Evolutionary conservation across 2,797 vertebrate species (phyloP).

Genomic region (Eulemur mongoz): DNA sequence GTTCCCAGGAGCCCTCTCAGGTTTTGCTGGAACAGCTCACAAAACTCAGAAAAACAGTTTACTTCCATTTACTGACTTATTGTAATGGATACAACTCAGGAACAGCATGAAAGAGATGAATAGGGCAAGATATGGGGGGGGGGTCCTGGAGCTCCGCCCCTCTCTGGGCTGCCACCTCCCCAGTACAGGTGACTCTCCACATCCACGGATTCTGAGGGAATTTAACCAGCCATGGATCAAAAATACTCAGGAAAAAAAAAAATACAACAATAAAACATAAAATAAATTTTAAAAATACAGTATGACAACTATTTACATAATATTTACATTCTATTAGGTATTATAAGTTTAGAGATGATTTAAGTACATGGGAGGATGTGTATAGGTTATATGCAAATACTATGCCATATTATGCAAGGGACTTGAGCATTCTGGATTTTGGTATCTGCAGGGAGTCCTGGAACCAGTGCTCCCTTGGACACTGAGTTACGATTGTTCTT

Average conservation of each 20-base stretch:
- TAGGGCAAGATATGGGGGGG: no score
- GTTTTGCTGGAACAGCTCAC: background rate
- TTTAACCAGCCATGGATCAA: background rate
- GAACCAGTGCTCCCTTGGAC: background rate
- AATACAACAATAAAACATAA: background rate
- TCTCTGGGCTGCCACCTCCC: background rate
- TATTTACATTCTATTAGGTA: background rate
- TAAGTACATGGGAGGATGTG: background rate
- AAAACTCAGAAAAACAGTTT: background rate
- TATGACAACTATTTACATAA: background rate
- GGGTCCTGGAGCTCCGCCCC: background rate
- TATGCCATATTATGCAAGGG: background rate
- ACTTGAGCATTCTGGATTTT: background rate
- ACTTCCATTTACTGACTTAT: background rate
- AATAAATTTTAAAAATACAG: background rate
- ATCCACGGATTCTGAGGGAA: background rate
- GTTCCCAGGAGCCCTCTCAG: background rate
- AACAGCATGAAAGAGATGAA: background rate
- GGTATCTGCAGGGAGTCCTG: background rate
- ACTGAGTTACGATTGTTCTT: background rate
- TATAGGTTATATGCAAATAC: background rate
- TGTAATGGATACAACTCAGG: background rate
- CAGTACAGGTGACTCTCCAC: background rate
- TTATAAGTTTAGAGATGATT: background rate
- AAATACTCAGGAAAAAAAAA: background rate